phyloP scores from a whole-genome alignment of 2,888 invertebrate genomes.

The Dryobotodes eremita region DNA sequence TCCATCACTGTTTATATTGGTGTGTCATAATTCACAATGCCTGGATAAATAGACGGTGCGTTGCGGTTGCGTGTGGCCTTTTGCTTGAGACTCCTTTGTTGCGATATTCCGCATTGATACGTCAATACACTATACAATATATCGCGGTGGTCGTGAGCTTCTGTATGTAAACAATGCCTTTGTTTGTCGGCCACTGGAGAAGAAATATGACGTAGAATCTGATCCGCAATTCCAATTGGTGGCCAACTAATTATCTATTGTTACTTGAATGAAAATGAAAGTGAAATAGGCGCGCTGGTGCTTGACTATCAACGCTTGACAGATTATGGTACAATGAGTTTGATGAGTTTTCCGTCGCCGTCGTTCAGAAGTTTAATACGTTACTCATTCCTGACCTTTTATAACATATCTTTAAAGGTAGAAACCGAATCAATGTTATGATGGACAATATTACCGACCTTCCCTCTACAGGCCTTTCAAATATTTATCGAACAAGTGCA shows the following conservation, averaged over 20 bases:
- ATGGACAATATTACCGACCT: slow-evolving; percentile 48
- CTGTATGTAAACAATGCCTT: slow-evolving; percentile 81
- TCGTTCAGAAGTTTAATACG: slow-evolving; percentile 6
- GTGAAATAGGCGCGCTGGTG: slow-evolving; percentile 18
- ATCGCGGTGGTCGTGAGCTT: slow-evolving; percentile 56
- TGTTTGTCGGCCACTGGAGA: slow-evolving; percentile 75
- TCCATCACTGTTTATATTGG: slow-evolving; percentile 57
- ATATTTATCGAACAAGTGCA: slow-evolving; percentile 63
- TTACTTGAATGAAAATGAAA: slow-evolving; percentile 59
- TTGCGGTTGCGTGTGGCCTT: slow-evolving; percentile 58
- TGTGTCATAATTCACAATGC: slow-evolving; percentile 61
- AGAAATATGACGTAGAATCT: slow-evolving; percentile 71
- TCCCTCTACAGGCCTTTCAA: slow-evolving; percentile 55
- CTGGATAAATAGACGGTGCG: slow-evolving; percentile 41
- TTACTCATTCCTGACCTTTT: neutral
- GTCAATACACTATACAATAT: slow-evolving; percentile 60
- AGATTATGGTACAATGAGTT: neutral
- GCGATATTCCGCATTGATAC: slow-evolving; percentile 62
- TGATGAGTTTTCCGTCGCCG: neutral
- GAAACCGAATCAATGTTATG: slow-evolving; percentile 24
- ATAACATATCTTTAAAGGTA: neutral
- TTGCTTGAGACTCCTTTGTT: slow-evolving; percentile 61
- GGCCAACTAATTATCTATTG: slow-evolving; percentile 60
- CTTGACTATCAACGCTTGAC: slow-evolving; percentile 6
- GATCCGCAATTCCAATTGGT: slow-evolving; percentile 68